Evolutionary conservation across 2,888 invertebrate genomes (phyloP), one percentile per base, ranked within the genome.

Genomic region (Nysson spinosus): DNA sequence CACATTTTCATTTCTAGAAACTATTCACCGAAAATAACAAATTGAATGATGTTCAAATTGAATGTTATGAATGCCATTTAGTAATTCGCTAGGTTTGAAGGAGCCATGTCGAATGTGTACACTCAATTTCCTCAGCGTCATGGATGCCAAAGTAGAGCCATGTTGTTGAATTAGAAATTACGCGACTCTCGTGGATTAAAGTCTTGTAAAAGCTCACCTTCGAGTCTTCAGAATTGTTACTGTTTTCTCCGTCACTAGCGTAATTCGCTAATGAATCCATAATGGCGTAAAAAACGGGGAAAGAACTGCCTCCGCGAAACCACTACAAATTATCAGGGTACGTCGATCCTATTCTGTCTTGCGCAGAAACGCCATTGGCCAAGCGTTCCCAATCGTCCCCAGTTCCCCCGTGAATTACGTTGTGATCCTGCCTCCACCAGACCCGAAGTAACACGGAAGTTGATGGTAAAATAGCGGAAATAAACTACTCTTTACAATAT

Each of bases 241-340:
- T 87, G 67, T 90, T 90, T 66, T 94, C 94, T 78, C 94, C 94
- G 80, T 94, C 95, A 86, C 94, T 95, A 69, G 92, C 93, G 84
- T 95, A 95, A 83, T 92, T 93, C 65, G 93, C 90, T 62, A 95
- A 88, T 40, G 93, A 92, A 87, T 95, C 93, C 95, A 95, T 95
- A 58, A 76, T 67, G 72, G 62, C 61, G 70, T 63, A 17, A 46
- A n/a, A 62, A 63, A 55, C 56, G 40, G 39, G 44, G 17, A 35
- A 60, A 57, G 42, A 72, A 61, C 42, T 64, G 56, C n/a, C n/a
- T 50, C 43, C 19, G n/a, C 16, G 43, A 55, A 63, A 58, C 47
- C 55, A 43, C 57, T 49, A 32, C 55, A 51, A n/a, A 64, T 64
- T 62, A 46, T 50, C 62, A 52, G 43, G 28, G 19, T 43, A 58